Evolutionary conservation across 1,140 invertebrate genomes (phyloP), one percentile per base, ranked within the genome.

Genomic region (Drosophila subpulchrella): DNA sequence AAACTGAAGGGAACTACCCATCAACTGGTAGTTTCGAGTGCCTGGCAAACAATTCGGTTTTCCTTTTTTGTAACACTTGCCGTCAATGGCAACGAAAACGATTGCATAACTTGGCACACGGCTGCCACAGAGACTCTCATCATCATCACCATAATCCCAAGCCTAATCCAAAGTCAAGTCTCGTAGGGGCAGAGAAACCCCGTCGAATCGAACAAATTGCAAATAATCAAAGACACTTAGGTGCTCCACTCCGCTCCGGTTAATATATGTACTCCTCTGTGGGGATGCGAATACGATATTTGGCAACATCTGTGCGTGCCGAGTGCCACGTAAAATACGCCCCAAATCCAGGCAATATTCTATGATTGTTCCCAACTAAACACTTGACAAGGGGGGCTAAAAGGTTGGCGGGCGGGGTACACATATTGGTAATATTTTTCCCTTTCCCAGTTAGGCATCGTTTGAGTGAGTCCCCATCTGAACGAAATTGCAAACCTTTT

Each of bases 211-310:
- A 75, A 86, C 81, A 75, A 86, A 86, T 86, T 81, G 74, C 81
- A 85, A 85, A 85, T 85, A 84, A 84, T 84, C 81, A 76, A 84
- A 84, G 81, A 84, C 76, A 84, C 81, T 84, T 79, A 67, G 84
- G 81, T 68, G 75, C 55, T 36, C 39, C 67, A 53, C 36, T 41
- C 42, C 30, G 27, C 65, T 65, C 48, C 50, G 61, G 34, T 82
- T 76, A 83, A 65, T 72, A 61, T 79, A 78, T 82, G 58, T 73
- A 74, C 46, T 47, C 46, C 46, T 38, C 46, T 30, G 58, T 34
- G 48, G 34, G 55, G 38, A 59, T 53, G 27, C 57, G 44, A 79
- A 79, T 83, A 56, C 82, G 73, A 55, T 58, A 74, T 62, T 58
- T 72, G 54, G 59, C 48, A 58, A 55, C 61, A 70, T 61, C 57